Conservation (phyloP, 1,140 invertebrate genomes). For the Gryllus bimaculatus region DNA sequence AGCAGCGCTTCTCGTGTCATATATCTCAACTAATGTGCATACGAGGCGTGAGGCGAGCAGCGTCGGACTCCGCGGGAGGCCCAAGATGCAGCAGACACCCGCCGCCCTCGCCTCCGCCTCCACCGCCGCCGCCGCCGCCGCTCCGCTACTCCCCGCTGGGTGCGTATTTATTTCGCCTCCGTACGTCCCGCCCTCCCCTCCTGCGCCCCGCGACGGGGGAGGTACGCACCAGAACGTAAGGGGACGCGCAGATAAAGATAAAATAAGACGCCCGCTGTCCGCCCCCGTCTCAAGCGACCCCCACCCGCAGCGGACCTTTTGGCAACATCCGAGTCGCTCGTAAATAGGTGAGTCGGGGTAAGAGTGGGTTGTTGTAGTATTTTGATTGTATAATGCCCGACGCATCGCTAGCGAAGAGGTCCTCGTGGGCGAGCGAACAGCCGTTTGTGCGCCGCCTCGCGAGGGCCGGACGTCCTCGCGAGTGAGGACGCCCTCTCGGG, state of each 20-base stretch:
- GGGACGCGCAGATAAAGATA: background rate
- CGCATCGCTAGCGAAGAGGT: background rate
- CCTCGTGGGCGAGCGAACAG: background rate
- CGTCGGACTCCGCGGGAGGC: background rate
- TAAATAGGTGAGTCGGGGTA: background rate
- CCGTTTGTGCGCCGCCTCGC: too few species aligned
- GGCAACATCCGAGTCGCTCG: background rate
- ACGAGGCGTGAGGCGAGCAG: background rate
- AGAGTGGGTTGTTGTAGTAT: conserved; percentile 1
- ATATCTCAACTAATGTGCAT: conserved; percentile 1
- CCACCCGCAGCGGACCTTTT: background rate
- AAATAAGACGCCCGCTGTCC: background rate
- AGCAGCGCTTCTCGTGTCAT: background rate
- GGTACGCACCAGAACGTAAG: background rate
- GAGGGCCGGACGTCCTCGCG: too few species aligned
- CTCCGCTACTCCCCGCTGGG: background rate
- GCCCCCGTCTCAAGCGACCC: background rate
- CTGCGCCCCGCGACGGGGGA: background rate
- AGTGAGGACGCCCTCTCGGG: background rate
- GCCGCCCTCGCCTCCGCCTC: background rate
- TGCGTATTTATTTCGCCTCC: too few species aligned
- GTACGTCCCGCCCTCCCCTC: background rate
- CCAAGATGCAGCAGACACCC: background rate
- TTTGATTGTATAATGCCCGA: background rate
- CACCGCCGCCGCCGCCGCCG: background rate